Conservation (phyloP, 92 coral and sea anemone genomes). For the Phenganax marumi region DNA sequence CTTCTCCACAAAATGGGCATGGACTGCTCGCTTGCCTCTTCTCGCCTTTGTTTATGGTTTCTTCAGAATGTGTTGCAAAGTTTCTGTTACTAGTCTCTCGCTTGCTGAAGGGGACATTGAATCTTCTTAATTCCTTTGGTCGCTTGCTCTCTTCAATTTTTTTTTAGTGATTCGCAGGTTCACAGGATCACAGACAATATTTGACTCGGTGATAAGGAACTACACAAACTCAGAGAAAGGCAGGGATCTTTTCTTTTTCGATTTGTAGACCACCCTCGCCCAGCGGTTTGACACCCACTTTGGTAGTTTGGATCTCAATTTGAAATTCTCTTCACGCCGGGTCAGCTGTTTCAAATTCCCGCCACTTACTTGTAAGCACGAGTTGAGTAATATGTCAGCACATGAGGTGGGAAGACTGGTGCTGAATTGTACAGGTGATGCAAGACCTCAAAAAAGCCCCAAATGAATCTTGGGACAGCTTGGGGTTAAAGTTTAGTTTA, state of each 20-base stretch:
- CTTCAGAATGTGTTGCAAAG: slow-evolving; percentile 29
- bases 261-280: slow-evolving; percentile 51
- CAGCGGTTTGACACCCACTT: slow-evolving; percentile 52
- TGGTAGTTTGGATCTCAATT: slow-evolving; percentile 52
- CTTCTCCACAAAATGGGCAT: slow-evolving; percentile 40
- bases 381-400: not conserved
- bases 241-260: slow-evolving; percentile 51
- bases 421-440: slow-evolving; percentile 28
- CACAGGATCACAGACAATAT: slow-evolving; percentile 62
- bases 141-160: slow-evolving; percentile 31
- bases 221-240: slow-evolving; percentile 53
- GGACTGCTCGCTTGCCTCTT: not conserved
- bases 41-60: not conserved
- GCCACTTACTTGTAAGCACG: slow-evolving; percentile 51
- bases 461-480: slow-evolving; percentile 30
- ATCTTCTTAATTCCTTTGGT: slow-evolving; percentile 29
- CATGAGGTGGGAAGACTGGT: slow-evolving; percentile 39
- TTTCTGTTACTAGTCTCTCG: slow-evolving; percentile 18
- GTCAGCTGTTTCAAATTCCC: slow-evolving; percentile 52
- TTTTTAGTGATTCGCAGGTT: slow-evolving; percentile 41
- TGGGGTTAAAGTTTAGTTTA: slow-evolving; percentile 24
- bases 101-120: not conserved
- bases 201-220: slow-evolving; percentile 52
- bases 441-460: slow-evolving; percentile 1
- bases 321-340: slow-evolving; percentile 59